Conservation (phyloP, 2,888 invertebrate species). For the Meghimatium bilineatum region DNA sequence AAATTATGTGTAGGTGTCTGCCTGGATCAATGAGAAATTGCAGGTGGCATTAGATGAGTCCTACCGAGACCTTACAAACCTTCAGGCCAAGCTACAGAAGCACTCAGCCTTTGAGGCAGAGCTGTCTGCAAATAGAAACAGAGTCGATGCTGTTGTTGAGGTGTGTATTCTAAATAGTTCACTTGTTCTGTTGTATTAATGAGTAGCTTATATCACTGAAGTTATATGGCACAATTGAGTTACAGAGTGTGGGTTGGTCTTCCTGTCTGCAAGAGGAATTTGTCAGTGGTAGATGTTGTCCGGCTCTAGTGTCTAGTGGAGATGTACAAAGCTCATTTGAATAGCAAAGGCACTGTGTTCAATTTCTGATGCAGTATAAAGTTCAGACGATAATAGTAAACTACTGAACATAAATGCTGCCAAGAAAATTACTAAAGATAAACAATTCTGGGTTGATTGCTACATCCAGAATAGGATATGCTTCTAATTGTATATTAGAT, state of each 20-base stretch:
- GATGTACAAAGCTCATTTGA: no score
- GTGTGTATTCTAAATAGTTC: constrained; percentile 70
- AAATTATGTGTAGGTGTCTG: constrained; percentile 75
- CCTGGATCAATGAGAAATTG: constrained; percentile 95
- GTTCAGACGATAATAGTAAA: no score
- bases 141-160: constrained; percentile 88
- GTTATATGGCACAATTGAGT: background rate
- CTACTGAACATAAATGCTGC: background rate
- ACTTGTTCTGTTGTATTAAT: background rate
- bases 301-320: no score
- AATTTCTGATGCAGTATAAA: no score
- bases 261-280: no score
- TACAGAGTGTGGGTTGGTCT: no score
- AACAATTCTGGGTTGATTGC: no score
- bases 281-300: no score
- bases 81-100: constrained; percentile 97
- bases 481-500: no score
- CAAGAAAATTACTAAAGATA: no score
- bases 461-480: no score
- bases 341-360: no score
- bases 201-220: background rate
- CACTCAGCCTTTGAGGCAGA: constrained; percentile 97
- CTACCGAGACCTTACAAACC: constrained; percentile 95
- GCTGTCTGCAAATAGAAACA: constrained; percentile 90
- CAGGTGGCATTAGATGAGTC: constrained; percentile 95